A percentile compares a stretch with the other conserved stretches of the same genome.
phyloP scores from a whole-genome alignment of 2,797 vertebrate species.

The Trematomus bernacchii region DNA sequence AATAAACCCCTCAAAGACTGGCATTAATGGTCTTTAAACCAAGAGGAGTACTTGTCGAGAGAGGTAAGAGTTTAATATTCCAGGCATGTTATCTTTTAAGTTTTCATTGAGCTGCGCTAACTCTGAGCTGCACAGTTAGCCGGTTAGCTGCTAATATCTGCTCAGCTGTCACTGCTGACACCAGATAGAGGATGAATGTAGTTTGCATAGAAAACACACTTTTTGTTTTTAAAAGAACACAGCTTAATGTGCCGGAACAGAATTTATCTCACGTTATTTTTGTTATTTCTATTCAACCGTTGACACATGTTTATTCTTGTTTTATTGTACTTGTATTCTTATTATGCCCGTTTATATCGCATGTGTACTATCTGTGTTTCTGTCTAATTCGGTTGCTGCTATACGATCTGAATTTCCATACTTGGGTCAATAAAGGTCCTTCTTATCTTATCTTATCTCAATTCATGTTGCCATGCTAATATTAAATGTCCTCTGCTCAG shows the following conservation, averaged over 20 bases:
- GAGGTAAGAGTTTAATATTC: conserved; percentile 59
- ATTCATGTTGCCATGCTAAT: neutral
- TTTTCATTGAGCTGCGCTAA: neutral
- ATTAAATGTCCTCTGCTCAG: neutral
- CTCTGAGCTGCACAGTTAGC: neutral
- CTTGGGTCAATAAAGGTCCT: too few species aligned
- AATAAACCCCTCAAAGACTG: neutral
- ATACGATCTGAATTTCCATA: too few species aligned
- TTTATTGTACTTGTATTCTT: too few species aligned
- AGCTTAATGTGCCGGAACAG: neutral
- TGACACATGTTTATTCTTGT: too few species aligned
- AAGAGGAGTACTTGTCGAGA: neutral
- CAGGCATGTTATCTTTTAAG: accelerated
- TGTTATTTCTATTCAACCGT: too few species aligned
- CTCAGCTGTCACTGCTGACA: conserved; percentile 4
- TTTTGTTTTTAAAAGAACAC: neutral
- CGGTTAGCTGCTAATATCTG: conserved; percentile 14
- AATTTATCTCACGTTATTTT: too few species aligned
- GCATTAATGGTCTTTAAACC: conserved; percentile 36
- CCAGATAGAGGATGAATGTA: neutral
- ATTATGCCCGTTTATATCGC: too few species aligned
- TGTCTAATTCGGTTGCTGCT: too few species aligned
- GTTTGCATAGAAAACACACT: too few species aligned
- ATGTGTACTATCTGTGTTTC: too few species aligned
- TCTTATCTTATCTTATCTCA: too few species aligned